Base-by-base conservation (phyloP, 2,797 vertebrate genomes). In the Gadopsis bispinosus region DNA sequence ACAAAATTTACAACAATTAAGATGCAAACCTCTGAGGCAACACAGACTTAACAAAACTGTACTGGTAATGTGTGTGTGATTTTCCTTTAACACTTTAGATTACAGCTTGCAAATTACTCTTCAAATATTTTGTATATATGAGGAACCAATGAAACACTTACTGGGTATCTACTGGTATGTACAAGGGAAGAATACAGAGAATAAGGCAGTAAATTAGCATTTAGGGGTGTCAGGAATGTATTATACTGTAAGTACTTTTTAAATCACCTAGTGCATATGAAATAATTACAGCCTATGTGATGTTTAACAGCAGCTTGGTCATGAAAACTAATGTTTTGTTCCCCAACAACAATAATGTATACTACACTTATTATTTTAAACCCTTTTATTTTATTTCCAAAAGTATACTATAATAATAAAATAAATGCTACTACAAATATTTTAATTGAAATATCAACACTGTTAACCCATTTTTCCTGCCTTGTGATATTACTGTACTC, bases 1-100 rank as follows among this genome's bases (percentile, higher is more conserved):
- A 99, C 97, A 99, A 97, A 96, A 98, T 97, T 94, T 98, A 97
- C 97, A 98, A 92, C 91, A 87, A 89, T 91, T 91, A 91, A 90
- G 92, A 95, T 91, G 90, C 89, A 92, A 91, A 92, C 80, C 81
- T 91, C 74, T 83, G 93, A 93, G 93, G 91, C 94, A 88, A 93
- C 86, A 85, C 83, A 91, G 89, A 93, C 77, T 69, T 53, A 89
- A 89, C 83, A 77, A 88, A 90, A 92, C 71, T 65, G 82, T 77
- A 29, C 59, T 65, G 1, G 9, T 71, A 45, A 67, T 53, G 70
- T 47, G 69, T 74, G 72, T 76, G 37, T 68, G 62, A 65, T 67
- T 76, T 66, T 26, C 33, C 31, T 5, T 10, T 17, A 41, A 75
- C 63, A 58, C 56, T 65, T 62, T 45, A 22, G 68, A 71, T 73